A percentile compares a stretch with the other conserved stretches of the same genome.
phyloP scores from a whole-genome alignment of 2,797 vertebrate genomes.

The Peromyscus aztecus region DNA sequence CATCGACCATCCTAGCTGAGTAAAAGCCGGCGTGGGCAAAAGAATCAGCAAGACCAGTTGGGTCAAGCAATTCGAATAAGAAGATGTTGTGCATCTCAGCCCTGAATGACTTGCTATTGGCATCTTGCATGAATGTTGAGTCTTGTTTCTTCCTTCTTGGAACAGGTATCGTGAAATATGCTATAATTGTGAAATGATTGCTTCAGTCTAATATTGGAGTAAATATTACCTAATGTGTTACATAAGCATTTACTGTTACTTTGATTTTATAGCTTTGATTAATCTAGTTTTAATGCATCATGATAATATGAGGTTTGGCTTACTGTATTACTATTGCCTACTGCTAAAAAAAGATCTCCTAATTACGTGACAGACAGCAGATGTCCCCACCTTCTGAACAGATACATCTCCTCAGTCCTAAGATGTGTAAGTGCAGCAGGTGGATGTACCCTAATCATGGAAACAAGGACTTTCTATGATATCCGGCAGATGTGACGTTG shows the following conservation, averaged over 20 bases:
- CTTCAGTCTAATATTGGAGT: neutral
- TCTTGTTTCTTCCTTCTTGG: neutral
- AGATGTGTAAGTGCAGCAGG: neutral
- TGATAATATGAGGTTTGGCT: constrained; percentile 71
- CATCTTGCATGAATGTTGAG: neutral
- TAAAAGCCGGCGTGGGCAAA: neutral
- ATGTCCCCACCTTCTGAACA: constrained; percentile 53
- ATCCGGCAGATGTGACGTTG: neutral
- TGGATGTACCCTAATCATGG: neutral
- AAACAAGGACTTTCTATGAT: neutral
- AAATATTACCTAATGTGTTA: constrained; percentile 31
- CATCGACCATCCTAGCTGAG: neutral
- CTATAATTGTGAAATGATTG: neutral
- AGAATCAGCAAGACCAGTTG: neutral
- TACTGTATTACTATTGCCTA: constrained; percentile 55
- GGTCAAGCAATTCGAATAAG: neutral
- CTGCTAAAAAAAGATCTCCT: constrained; percentile 32
- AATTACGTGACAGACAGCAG: constrained; percentile 65
- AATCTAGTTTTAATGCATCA: constrained; percentile 59
- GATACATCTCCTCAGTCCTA: neutral
- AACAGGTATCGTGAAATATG: constrained; percentile 5
- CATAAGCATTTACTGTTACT: constrained; percentile 25
- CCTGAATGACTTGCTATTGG: neutral
- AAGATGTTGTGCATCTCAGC: neutral
- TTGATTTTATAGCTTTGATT: constrained; percentile 70